Evolutionary conservation across 2,888 invertebrate genomes (phyloP).

Genomic region (Lamproptera curius): DNA sequence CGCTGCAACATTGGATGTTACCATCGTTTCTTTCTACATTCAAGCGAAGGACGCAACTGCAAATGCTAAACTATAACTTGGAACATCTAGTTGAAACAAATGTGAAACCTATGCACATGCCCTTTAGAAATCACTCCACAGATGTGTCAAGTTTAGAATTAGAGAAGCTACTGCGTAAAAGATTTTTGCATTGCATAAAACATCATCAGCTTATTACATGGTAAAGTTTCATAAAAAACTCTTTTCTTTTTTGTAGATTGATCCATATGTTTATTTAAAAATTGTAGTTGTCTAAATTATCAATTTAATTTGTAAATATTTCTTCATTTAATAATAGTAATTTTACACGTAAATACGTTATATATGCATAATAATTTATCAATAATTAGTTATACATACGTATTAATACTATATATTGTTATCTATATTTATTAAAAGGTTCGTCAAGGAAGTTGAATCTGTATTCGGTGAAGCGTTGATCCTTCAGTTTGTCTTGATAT

Average conservation of each 20-base stretch:
- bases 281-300: not conserved
- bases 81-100: constrained; percentile 41
- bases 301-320: too few relatives aligned
- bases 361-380: not conserved
- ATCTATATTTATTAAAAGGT: constrained; percentile 37
- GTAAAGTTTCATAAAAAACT: constrained; percentile 29
- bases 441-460: constrained; percentile 49
- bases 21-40: constrained; percentile 54
- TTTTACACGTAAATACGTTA: not conserved
- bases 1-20: constrained; percentile 60
- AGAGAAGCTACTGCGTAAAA: constrained; percentile 33
- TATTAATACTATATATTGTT: too few relatives aligned
- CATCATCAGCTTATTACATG: constrained; percentile 51
- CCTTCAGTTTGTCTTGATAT: constrained; percentile 50
- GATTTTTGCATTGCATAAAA: constrained; percentile 43
- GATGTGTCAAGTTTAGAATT: constrained; percentile 30
- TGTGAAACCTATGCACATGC: not conserved
- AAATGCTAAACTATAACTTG: constrained; percentile 50
- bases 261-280: not conserved
- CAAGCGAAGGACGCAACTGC: constrained; percentile 54
- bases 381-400: not conserved
- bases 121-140: constrained; percentile 22
- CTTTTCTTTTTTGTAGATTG: not conserved
- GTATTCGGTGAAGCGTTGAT: constrained; percentile 57
- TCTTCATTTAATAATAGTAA: not conserved